Conservation (phyloP, 2,797 vertebrate genomes). For the Sebastes matsubarae region DNA sequence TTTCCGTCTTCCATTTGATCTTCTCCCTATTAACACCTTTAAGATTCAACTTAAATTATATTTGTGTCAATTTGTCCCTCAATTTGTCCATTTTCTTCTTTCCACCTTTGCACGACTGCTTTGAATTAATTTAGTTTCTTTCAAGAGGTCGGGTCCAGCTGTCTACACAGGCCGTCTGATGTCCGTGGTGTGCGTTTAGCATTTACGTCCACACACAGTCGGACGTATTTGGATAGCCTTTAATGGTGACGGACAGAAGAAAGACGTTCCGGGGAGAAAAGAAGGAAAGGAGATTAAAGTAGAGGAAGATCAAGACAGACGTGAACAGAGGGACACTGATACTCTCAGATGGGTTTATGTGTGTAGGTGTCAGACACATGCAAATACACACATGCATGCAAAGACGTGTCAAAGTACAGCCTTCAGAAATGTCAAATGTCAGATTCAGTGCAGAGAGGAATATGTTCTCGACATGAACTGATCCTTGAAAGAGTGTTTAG, state of each 20-base stretch:
- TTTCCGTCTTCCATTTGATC: background rate
- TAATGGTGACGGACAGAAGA: slow-evolving; percentile 53
- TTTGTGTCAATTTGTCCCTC: background rate
- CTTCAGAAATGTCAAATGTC: slow-evolving; percentile 53
- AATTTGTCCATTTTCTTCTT: slow-evolving; percentile 1
- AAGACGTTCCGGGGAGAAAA: slow-evolving; percentile 23
- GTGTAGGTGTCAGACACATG: slow-evolving; percentile 3
- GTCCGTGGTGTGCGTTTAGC: background rate
- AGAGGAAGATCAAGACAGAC: slow-evolving; percentile 50
- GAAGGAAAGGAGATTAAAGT: slow-evolving; percentile 59
- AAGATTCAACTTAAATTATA: background rate
- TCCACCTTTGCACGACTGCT: background rate
- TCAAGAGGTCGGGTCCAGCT: background rate
- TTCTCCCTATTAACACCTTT: background rate
- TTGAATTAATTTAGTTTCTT: slow-evolving; percentile 19
- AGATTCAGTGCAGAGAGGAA: slow-evolving; percentile 13
- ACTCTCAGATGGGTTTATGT: slow-evolving; percentile 33
- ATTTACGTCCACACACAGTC: background rate
- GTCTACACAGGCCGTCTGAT: background rate
- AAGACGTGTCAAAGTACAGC: slow-evolving; percentile 32
- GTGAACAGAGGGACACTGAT: slow-evolving; percentile 34
- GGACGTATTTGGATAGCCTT: slow-evolving; percentile 13
- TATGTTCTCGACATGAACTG: background rate
- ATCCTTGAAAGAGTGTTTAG: background rate
- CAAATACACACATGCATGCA: slow-evolving; percentile 5